Evolutionary conservation across 2,888 invertebrate species (phyloP), one percentile per base, ranked within the genome.

Genomic region (Furcula furcula): DNA sequence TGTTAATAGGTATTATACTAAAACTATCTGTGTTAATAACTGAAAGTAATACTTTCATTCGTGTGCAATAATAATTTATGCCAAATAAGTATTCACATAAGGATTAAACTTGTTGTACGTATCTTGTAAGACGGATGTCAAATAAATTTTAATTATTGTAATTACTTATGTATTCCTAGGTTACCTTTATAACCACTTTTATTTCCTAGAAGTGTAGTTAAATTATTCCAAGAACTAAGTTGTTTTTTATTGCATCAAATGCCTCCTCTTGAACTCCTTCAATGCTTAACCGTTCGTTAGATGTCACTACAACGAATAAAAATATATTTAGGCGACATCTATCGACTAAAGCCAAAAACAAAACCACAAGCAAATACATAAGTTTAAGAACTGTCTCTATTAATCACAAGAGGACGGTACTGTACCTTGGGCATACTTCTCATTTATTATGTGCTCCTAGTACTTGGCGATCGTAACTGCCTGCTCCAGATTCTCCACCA

Each of bases 401-500:
- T n/a, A n/a, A n/a, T 6, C 40, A 32, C 41, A 40, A 80, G 80
- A 62, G 69, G 63, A 49, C 70, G 5, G 3, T 10, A 21, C 21
- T 21, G 21, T 21, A 21, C 5, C 1, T 5, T 21, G 2, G 10
- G 10, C 2, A 18, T 10, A 15, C 45, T 43, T 28, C 36, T 54
- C 4, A 1, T 1, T 0, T 1, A 10, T 57, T 53, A 70, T 88
- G 75, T 39, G 52, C 31, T 58, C 86, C 81, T 85, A 67, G 80
- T 88, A 85, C 76, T 73, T 77, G 79, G 86, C 86, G 85, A 87
- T 85, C 84, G 81, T 77, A 80, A 80, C 80, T 72, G 80, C 82
- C 87, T 85, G 87, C 86, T 88, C 88, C 86, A 88, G 88, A 87
- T 88, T 87, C 87, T 87, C 87, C 83, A 81, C 73, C 57, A 65